A percentile compares a stretch with the other conserved stretches of the same genome.
Evolutionary conservation across 2,797 vertebrate genomes (phyloP).

Genomic region (Sciurus vulgaris): DNA sequence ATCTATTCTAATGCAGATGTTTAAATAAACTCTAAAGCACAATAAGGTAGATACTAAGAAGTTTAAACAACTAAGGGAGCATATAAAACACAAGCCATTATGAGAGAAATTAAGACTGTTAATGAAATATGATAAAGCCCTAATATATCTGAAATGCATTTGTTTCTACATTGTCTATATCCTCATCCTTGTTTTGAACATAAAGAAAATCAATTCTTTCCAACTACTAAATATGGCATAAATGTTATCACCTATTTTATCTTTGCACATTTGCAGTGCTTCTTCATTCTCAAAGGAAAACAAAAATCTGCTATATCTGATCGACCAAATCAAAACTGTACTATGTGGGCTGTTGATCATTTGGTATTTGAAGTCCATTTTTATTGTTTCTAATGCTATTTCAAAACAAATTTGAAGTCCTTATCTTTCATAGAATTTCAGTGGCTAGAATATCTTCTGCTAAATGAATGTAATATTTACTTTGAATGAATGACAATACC

Average conservation of each 20-base stretch:
- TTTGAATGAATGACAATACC: neutral
- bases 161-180: neutral
- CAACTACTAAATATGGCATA: neutral
- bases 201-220: neutral
- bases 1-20: neutral
- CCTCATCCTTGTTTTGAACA: neutral
- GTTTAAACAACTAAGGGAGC: neutral
- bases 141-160: neutral
- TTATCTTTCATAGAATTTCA: neutral
- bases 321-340: neutral
- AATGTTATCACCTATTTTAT: neutral
- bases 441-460: neutral
- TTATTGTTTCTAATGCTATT: neutral
- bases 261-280: neutral
- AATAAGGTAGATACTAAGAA: neutral
- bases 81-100: neutral
- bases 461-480: neutral
- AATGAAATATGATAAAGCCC: neutral
- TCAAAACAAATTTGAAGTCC: neutral
- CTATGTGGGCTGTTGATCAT: neutral
- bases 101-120: neutral
- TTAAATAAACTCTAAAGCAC: neutral
- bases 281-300: neutral
- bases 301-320: neutral
- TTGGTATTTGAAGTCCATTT: neutral